Evolutionary conservation across 2,797 vertebrate species (phyloP), one percentile per base, ranked within the genome.

Genomic region (Toxotes lorentzi): DNA sequence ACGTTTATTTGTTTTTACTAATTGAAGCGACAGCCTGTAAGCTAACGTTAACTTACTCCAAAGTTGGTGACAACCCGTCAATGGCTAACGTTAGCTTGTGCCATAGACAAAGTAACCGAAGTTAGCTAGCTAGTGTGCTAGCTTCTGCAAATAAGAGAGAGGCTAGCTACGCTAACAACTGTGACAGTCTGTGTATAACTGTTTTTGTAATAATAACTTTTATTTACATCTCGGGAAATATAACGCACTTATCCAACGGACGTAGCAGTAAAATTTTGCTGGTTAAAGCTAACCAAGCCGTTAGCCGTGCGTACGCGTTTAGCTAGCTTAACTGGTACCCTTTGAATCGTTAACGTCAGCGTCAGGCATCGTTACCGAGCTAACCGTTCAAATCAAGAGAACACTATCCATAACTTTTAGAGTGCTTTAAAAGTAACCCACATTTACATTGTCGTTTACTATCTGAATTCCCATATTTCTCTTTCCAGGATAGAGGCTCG

Each of bases 401-500:
- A 45, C 40, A 32, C 1, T 1, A 1, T 0, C 12, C 0, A 9
- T 47, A 50, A 27, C 11, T 1, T 5, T 32, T 7, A 11, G 40
- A 32, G 10, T 34, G 2, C 4, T 1, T 47, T 1, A 56, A 27
- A 23, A 12, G 5, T 34, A 13, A 7, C 2, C 0, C 1, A 8
- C 1, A 3, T 59, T 13, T 24, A 30, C 7, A 5, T 56, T 11
- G 0, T 0, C 0, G 0, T 38, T 24, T 5, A 8, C 0, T 3
- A 1, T 53, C 14, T 69, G 1, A 27, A 40, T 48, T 16, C 1
- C 1, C 0, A 0, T 24, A 5, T 34, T 8, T 34, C 12, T 57
- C 7, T 16, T 6, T 38, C 13, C 57, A 90, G 91, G 89, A 86
- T 41, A 85, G 40, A 85, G 62, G 23, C 40, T 76, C 76, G 54